Percentiles rank a stretch among this genome's conserved stretches.
phyloP scores from a whole-genome alignment of 2,113 vertebrate genomes.

The Nibea coibor region DNA sequence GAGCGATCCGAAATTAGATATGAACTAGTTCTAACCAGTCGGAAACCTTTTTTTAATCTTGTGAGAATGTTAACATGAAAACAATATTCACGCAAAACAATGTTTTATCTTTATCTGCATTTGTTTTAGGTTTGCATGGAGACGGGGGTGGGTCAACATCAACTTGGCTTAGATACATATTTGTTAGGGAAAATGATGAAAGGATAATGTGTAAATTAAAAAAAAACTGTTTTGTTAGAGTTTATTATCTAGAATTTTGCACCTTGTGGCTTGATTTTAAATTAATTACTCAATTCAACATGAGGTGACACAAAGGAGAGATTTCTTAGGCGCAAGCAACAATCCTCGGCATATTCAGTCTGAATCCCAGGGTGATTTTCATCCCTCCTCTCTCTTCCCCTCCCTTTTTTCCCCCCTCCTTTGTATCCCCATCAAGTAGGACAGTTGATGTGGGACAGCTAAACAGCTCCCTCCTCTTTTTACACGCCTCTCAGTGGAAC shows the following conservation, averaged over 20 bases:
- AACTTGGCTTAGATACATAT: not conserved
- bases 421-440: constrained; percentile 70
- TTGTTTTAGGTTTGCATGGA: not conserved
- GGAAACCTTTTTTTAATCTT: not conserved
- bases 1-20: not conserved
- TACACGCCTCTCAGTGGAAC: constrained; percentile 47
- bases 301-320: constrained; percentile 1
- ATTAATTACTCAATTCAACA: constrained; percentile 11
- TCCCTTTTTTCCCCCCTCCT: constrained; percentile 26
- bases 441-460: constrained; percentile 73
- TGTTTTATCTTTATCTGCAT: not conserved
- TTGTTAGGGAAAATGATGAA: no score
- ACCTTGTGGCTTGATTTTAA: constrained; percentile 1
- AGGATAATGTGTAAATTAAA: not conserved
- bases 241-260: not conserved
- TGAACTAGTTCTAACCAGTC: not conserved
- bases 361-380: constrained; percentile 31
- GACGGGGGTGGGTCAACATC: not conserved
- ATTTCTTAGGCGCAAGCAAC: constrained; percentile 13
- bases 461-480: constrained; percentile 48
- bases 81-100: not conserved
- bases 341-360: constrained; percentile 29
- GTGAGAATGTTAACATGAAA: not conserved
- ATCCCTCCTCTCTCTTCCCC: not conserved
- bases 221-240: not conserved